A percentile compares a stretch with the other conserved stretches of the same genome.
phyloP scores from a whole-genome alignment of 2,113 vertebrate species.

The Mobula birostris region DNA sequence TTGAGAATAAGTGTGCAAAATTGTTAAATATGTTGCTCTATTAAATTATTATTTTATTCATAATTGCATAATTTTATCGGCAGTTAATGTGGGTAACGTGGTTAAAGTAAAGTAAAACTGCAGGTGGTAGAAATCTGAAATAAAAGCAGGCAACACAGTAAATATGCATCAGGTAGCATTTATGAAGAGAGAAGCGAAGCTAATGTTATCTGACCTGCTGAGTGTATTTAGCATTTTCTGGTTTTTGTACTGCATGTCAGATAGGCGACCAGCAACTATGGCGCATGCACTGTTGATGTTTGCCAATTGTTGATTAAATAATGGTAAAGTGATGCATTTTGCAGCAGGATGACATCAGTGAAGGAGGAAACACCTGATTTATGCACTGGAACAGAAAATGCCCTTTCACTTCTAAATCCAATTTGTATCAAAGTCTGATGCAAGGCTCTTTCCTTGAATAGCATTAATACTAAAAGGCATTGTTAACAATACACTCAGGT shows the following conservation, averaged over 20 bases:
- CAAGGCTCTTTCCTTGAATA: not conserved
- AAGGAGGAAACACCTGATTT: not conserved
- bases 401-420: not conserved
- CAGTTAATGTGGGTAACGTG: not conserved
- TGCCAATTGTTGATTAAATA: not conserved
- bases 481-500: not conserved
- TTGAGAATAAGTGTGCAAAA: not conserved
- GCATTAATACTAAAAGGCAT: not conserved
- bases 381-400: not conserved
- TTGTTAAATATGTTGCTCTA: not conserved
- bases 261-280: not conserved
- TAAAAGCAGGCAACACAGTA: no score
- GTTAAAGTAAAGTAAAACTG: no score
- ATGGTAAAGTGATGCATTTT: not conserved
- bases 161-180: no score
- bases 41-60: not conserved
- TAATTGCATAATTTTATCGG: not conserved
- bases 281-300: not conserved
- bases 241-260: no score
- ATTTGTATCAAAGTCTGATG: not conserved
- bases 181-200: no score
- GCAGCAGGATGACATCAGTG: not conserved
- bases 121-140: no score
- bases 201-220: no score
- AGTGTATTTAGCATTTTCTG: no score